Conservation (phyloP, 2,113 vertebrate species). For the Brachypodius melanocephalos region DNA sequence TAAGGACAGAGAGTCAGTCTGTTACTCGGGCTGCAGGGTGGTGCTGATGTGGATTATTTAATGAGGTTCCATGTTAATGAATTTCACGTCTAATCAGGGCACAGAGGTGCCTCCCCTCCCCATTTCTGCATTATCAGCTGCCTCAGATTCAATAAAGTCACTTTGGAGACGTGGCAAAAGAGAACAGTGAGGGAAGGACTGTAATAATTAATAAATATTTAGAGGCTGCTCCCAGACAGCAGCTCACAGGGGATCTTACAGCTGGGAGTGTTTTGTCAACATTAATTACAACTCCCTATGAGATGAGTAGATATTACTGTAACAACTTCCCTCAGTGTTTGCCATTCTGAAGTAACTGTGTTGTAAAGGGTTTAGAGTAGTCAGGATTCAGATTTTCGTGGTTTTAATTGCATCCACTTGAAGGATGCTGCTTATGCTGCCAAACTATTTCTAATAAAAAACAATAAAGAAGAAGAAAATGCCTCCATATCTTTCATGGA, state of each 20-base stretch:
- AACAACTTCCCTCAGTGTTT: not conserved
- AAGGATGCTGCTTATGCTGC: not conserved
- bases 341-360: not conserved
- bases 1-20: conserved; percentile 70
- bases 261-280: not conserved
- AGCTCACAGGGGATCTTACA: not conserved
- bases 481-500: not conserved
- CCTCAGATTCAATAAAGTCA: not conserved
- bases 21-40: conserved; percentile 10
- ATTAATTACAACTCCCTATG: not conserved
- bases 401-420: not conserved
- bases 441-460: not conserved
- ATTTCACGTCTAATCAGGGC: not conserved
- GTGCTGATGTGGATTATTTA: not conserved
- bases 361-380: not conserved
- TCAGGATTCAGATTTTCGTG: not conserved
- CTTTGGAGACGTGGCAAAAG: not conserved
- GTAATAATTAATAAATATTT: not conserved
- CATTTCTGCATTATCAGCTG: not conserved
- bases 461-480: not conserved
- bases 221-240: not conserved
- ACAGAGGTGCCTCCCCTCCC: not conserved
- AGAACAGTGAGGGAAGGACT: not conserved
- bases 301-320: not conserved
- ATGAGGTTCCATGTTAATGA: not conserved